These are phyloP conservation scores for Parnassius mnemosyne DNA, from an alignment of 2,888 invertebrate genomes.

Conservation along the genomic window DNA sequence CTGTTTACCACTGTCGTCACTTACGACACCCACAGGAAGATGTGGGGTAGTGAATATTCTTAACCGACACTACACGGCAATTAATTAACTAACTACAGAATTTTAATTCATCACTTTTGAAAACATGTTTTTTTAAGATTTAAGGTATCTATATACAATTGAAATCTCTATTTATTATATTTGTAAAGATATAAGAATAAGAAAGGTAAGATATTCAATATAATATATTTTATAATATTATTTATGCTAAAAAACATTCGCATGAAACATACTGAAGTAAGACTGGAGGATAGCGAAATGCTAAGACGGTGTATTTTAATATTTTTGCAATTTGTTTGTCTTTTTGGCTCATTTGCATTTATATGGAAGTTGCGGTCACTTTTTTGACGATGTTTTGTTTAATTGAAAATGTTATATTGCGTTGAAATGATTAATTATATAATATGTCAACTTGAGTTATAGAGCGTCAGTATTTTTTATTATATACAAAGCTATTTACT, in stretches of 20 bases:
- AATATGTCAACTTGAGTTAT: neutral
- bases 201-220: no score
- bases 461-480: neutral
- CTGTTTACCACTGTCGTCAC: no score
- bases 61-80: no score
- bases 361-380: slow-evolving; percentile 36
- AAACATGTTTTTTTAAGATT: no score
- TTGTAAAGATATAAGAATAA: no score
- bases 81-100: no score
- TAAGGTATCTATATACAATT: no score
- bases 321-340: slow-evolving; percentile 46
- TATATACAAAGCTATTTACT: neutral
- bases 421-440: neutral
- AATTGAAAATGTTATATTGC: neutral
- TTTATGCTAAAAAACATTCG: neutral
- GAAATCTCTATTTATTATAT: no score
- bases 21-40: no score
- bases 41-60: no score
- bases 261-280: neutral
- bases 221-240: no score
- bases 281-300: neutral
- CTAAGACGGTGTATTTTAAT: slow-evolving; percentile 31
- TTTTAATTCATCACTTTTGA: no score
- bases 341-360: slow-evolving; percentile 44
- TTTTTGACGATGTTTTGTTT: neutral